phyloP scores from a whole-genome alignment of 2,797 vertebrate species.

The Sebastes aleutianus region DNA sequence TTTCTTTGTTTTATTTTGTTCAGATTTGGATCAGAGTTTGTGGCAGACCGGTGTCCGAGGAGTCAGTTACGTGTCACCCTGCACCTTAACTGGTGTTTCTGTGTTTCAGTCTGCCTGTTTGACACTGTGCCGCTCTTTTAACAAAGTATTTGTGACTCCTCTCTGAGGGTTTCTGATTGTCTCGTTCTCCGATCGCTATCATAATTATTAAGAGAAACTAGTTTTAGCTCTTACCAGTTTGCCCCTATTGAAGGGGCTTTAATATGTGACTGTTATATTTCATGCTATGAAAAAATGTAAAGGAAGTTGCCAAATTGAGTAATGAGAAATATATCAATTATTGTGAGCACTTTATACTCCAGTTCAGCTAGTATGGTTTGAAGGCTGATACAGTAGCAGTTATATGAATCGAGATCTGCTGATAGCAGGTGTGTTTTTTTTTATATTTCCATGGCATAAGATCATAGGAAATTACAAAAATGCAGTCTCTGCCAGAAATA shows the following conservation, averaged over 20 bases:
- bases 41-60: background rate
- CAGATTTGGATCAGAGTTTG: background rate
- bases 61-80: background rate
- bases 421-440: background rate
- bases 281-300: background rate
- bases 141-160: conserved; percentile 15
- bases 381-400: conserved; percentile 14
- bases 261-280: conserved; percentile 34
- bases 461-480: conserved; percentile 29
- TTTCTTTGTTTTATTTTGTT: conserved; percentile 6
- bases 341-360: conserved; percentile 69
- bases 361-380: conserved; percentile 12
- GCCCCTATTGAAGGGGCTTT: background rate
- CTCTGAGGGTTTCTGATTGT: conserved; percentile 2
- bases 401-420: conserved; percentile 3
- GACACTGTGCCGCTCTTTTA: conserved; percentile 5
- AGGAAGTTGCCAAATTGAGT: conserved; percentile 43
- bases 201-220: conserved; percentile 4
- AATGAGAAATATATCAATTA: conserved; percentile 32
- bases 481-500: conserved; percentile 15
- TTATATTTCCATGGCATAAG: background rate
- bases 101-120: conserved; percentile 11
- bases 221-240: background rate
- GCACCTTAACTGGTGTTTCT: conserved; percentile 3
- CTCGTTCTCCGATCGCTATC: background rate